These are phyloP conservation scores for Orius insidiosus DNA, from an alignment of 1,140 invertebrate species.

Conservation along the genomic window DNA sequence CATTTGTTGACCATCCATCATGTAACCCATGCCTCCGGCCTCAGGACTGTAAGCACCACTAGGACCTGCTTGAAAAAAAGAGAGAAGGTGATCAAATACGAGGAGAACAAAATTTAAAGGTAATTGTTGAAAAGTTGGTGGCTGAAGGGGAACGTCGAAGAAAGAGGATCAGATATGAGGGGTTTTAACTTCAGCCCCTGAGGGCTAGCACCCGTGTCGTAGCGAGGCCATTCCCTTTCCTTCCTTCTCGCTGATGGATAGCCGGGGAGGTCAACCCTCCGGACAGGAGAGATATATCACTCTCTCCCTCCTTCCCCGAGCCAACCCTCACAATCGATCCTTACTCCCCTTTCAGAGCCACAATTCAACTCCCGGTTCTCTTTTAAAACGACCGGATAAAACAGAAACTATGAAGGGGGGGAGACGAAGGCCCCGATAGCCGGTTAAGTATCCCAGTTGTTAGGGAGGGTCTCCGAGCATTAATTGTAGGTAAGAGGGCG, in stretches of 20 bases:
- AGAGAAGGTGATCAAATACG: conserved; percentile 55
- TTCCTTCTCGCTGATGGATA: conserved; percentile 2
- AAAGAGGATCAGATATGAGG: conserved; percentile 6
- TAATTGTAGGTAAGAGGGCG: too few relatives aligned
- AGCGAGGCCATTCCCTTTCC: not conserved
- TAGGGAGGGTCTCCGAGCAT: too few relatives aligned
- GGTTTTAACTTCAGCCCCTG: too few relatives aligned
- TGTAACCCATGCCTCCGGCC: conserved; percentile 75
- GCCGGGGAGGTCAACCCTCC: conserved; percentile 8
- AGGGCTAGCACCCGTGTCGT: not conserved
- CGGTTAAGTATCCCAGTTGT: too few relatives aligned
- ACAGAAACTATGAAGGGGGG: too few relatives aligned
- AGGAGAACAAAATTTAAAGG: conserved; percentile 23
- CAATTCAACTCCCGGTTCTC: too few relatives aligned
- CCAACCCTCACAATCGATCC: conserved; percentile 6
- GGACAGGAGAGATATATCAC: conserved; percentile 10
- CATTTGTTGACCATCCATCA: conserved; percentile 91
- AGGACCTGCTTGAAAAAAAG: conserved; percentile 65
- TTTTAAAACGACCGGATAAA: too few relatives aligned
- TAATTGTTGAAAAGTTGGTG: not conserved
- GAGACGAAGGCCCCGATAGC: too few relatives aligned
- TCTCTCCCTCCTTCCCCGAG: not conserved
- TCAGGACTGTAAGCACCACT: conserved; percentile 90
- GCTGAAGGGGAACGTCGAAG: not conserved
- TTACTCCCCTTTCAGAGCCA: too few relatives aligned